phyloP scores from a whole-genome alignment of 2,888 invertebrate species.

The Pogonocherus hispidulus region DNA sequence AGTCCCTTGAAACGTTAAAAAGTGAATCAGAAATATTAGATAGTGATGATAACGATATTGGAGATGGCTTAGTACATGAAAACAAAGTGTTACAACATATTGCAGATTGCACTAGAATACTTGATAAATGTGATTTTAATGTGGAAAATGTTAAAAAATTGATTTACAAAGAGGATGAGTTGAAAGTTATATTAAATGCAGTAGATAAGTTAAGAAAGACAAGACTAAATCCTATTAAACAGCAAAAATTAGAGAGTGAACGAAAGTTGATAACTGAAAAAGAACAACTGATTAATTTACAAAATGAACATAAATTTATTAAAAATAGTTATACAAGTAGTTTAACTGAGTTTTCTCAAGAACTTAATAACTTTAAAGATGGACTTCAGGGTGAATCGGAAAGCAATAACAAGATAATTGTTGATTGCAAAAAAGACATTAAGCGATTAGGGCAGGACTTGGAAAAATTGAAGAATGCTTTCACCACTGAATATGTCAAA shows the following conservation, averaged over 20 bases:
- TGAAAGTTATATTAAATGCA: background rate
- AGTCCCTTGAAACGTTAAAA: constrained; percentile 11
- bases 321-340: background rate
- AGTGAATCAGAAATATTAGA: background rate
- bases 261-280: background rate
- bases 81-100: constrained; percentile 1
- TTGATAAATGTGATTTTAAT: constrained; percentile 3
- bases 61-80: constrained; percentile 10
- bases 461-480: constrained; percentile 6
- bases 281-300: background rate
- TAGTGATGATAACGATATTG: background rate
- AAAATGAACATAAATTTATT: constrained; percentile 2
- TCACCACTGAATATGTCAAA: constrained; percentile 5
- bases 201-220: background rate
- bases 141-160: constrained; percentile 1
- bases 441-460: constrained; percentile 6
- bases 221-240: background rate
- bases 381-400: background rate
- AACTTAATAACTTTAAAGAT: background rate
- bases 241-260: background rate
- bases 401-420: background rate
- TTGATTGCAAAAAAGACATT: background rate
- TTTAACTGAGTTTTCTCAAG: background rate
- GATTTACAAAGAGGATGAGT: constrained; percentile 5
- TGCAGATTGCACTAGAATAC: background rate